phyloP scores from a whole-genome alignment of 2,797 vertebrate species.

The Sciurus vulgaris region DNA sequence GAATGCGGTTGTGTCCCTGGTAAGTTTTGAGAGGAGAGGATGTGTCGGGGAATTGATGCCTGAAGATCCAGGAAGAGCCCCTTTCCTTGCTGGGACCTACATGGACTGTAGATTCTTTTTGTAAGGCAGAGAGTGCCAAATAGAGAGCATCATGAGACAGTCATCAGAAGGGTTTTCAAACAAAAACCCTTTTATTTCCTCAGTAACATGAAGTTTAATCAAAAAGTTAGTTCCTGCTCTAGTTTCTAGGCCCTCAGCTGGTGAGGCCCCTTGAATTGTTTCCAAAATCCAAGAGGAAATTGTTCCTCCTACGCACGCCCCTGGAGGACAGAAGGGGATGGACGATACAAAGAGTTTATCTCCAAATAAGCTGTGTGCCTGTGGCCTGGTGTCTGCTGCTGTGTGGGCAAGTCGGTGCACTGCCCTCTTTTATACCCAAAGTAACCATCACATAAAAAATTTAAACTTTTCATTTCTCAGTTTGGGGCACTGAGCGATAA shows the following conservation, averaged over 20 bases:
- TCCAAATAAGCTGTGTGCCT: not conserved
- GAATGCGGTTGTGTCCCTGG: not conserved
- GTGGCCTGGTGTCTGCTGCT: not conserved
- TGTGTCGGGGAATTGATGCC: not conserved
- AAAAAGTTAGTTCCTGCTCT: constrained; percentile 1
- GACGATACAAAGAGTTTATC: not conserved
- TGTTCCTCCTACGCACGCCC: not conserved
- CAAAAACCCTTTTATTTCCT: constrained; percentile 42
- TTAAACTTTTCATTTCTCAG: not conserved
- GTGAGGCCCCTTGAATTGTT: not conserved
- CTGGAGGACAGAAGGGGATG: not conserved
- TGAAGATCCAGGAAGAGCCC: not conserved
- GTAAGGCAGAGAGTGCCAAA: not conserved
- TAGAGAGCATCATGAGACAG: not conserved
- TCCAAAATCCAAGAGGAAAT: not conserved
- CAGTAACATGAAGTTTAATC: constrained; percentile 27
- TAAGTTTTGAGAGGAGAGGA: not conserved
- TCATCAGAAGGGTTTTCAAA: not conserved
- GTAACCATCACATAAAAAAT: not conserved
- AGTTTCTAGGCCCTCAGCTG: constrained; percentile 14
- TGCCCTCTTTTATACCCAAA: not conserved
- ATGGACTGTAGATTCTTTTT: not conserved
- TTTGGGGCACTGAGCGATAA: not conserved
- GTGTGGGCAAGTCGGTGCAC: not conserved
- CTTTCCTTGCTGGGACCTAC: not conserved